These are phyloP conservation scores for Apoda limacodes DNA, from an alignment of 2,888 invertebrate species.

Conservation along the genomic window DNA sequence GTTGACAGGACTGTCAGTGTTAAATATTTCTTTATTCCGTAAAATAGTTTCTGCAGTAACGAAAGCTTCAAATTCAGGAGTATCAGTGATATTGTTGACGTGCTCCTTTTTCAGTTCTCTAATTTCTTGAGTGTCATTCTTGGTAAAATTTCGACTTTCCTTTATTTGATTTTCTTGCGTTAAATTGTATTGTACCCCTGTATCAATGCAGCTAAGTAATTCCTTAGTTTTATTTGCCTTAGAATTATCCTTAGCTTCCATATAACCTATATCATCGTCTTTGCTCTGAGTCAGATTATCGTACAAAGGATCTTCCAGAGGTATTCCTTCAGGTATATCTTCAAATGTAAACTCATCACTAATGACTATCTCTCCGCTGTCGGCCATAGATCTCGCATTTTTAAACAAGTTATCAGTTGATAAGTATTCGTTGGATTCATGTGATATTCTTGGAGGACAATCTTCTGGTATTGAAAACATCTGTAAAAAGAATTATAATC, in stretches of 20 bases:
- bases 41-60: too few species aligned
- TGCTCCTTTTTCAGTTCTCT: background rate
- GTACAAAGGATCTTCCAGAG: constrained; percentile 50
- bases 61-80: constrained; percentile 20
- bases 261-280: constrained; percentile 16
- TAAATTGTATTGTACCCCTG: constrained; percentile 1
- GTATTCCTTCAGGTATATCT: constrained; percentile 53
- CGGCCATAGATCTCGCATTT: constrained; percentile 37
- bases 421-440: constrained; percentile 33
- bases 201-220: background rate
- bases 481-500: constrained; percentile 26
- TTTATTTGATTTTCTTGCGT: constrained; percentile 12
- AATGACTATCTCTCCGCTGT: constrained; percentile 43
- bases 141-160: constrained; percentile 4
- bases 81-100: constrained; percentile 7
- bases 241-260: background rate
- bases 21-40: too few species aligned
- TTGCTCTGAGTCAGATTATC: constrained; percentile 35
- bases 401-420: constrained; percentile 44
- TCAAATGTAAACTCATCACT: constrained; percentile 47
- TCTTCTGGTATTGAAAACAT: constrained; percentile 57
- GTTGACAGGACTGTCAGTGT: too few species aligned
- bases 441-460: constrained; percentile 41
- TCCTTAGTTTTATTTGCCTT: constrained; percentile 10
- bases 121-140: constrained; percentile 7